phyloP scores from a whole-genome alignment of 1,140 invertebrate genomes.

The Adelges cooleyi region DNA sequence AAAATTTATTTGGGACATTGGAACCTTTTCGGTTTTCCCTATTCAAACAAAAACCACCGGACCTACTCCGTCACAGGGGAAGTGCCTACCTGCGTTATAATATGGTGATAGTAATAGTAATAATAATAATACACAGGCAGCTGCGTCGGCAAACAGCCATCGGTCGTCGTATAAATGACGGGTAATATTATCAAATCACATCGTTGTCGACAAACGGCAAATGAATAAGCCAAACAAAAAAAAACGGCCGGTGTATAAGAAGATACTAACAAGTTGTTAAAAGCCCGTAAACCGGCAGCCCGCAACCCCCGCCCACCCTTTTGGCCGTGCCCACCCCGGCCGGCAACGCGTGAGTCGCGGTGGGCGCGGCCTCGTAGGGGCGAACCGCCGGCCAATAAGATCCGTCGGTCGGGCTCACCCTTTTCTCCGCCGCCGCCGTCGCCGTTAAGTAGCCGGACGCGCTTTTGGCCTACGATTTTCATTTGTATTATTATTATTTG shows the following conservation, averaged over 20 bases:
- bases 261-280: constrained; percentile 27
- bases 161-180: constrained; percentile 3
- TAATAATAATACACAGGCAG: too few relatives aligned
- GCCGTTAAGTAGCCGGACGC: neutral
- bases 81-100: too few relatives aligned
- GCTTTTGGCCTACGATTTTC: too few relatives aligned
- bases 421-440: neutral
- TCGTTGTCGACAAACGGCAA: neutral
- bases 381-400: constrained; percentile 4
- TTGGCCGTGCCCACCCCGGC: too few relatives aligned
- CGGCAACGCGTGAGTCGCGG: neutral
- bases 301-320: too few relatives aligned
- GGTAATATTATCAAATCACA: constrained; percentile 12
- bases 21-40: too few relatives aligned
- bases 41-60: too few relatives aligned
- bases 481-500: too few relatives aligned
- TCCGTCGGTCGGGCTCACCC: neutral
- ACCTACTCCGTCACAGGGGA: too few relatives aligned
- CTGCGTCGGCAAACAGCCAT: too few relatives aligned
- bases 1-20: too few relatives aligned
- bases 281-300: neutral
- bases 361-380: neutral
- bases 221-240: constrained; percentile 10
- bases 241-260: neutral
- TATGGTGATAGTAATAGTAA: too few relatives aligned